Conservation (phyloP, 2,797 vertebrate species). For the Lacerta viridis region DNA sequence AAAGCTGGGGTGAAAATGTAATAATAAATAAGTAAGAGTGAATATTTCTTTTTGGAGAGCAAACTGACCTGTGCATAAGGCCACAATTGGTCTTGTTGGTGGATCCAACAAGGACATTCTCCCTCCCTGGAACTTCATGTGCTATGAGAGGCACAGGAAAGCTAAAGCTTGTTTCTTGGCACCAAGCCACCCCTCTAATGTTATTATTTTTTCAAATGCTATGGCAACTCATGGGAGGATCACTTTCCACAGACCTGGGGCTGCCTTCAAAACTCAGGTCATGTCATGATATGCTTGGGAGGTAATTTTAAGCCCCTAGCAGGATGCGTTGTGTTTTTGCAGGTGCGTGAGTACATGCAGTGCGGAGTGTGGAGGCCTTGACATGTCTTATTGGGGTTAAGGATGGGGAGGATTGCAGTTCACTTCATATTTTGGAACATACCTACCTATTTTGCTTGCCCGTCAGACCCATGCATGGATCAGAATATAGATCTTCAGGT, state of each 20-base stretch:
- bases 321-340: not conserved
- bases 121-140: no score
- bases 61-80: not conserved
- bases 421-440: no score
- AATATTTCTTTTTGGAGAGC: not conserved
- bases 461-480: no score
- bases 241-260: not conserved
- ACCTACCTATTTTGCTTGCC: no score
- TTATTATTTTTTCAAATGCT: not conserved
- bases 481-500: no score
- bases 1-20: no score
- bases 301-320: not conserved
- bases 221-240: not conserved
- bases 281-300: not conserved
- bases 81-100: not conserved
- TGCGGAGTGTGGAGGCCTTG: no score
- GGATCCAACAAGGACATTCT: conserved; percentile 7
- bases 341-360: not conserved
- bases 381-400: not conserved
- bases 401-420: no score
- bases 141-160: not conserved
- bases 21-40: not conserved
- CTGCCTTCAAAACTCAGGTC: not conserved
- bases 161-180: not conserved
- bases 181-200: not conserved